Conservation (phyloP, 2,797 vertebrate species). For the Sparidentex hasta region DNA sequence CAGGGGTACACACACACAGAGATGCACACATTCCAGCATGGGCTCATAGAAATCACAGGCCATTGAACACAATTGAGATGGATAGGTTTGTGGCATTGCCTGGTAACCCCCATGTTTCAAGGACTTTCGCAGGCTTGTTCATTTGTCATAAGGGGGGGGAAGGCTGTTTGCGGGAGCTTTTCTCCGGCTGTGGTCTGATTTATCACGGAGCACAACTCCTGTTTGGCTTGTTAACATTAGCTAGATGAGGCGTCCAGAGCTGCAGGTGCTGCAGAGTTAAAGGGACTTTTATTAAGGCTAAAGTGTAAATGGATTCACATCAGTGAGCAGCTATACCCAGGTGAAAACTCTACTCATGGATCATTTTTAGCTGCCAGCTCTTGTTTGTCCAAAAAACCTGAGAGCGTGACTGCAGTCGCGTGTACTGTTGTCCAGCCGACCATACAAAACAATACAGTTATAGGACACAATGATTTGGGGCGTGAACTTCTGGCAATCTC, state of each 20-base stretch:
- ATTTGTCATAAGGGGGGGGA: slow-evolving; percentile 65
- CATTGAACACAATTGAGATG: slow-evolving; percentile 76
- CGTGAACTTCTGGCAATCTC: too few species aligned
- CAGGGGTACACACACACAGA: slow-evolving; percentile 52
- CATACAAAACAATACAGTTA: not conserved
- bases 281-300: slow-evolving; percentile 59
- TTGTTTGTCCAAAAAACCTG: slow-evolving; percentile 2
- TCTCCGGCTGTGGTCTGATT: slow-evolving; percentile 56
- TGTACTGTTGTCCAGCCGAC: too few species aligned
- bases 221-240: slow-evolving; percentile 60
- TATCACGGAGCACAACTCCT: slow-evolving; percentile 48
- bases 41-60: slow-evolving; percentile 69
- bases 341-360: slow-evolving; percentile 35
- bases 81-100: slow-evolving; percentile 74
- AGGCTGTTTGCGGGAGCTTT: slow-evolving; percentile 55
- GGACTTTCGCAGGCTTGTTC: slow-evolving; percentile 66
- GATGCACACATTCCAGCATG: slow-evolving; percentile 56
- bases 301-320: slow-evolving; percentile 61
- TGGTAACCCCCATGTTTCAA: slow-evolving; percentile 74
- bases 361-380: slow-evolving; percentile 1
- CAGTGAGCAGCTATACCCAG: slow-evolving; percentile 18
- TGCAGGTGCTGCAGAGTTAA: slow-evolving; percentile 56
- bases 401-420: not conserved
- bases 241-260: slow-evolving; percentile 45
- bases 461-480: too few species aligned